Conservation (phyloP, 2,797 vertebrate genomes). For the Echeneis naucrates region DNA sequence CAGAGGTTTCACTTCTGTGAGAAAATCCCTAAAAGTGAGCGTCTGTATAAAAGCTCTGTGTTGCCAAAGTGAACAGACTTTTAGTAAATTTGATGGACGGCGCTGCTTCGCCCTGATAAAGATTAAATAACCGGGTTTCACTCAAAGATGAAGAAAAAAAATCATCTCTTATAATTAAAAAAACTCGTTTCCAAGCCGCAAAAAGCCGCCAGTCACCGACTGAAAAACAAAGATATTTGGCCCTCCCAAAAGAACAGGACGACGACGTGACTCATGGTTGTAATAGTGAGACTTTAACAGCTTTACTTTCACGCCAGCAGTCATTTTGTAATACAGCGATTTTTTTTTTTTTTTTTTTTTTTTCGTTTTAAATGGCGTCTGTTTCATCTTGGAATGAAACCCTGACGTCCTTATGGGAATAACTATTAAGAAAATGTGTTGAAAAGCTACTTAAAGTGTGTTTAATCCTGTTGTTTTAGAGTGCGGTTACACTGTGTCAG, state of each 20-base stretch:
- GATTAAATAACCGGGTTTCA: slow-evolving; percentile 39
- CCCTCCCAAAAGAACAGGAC: slow-evolving; percentile 51
- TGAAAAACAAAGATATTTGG: slow-evolving; percentile 59
- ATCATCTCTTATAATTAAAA: slow-evolving; percentile 49
- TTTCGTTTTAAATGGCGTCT: slow-evolving; percentile 18
- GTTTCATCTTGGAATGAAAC: slow-evolving; percentile 50
- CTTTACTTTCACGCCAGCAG: slow-evolving; percentile 57
- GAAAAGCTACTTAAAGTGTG: slow-evolving; percentile 54
- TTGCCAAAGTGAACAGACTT: slow-evolving; percentile 69
- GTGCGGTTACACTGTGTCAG: slow-evolving; percentile 29
- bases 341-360: slow-evolving; percentile 38
- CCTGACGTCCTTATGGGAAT: slow-evolving; percentile 41
- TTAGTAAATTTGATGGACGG: slow-evolving; percentile 48
- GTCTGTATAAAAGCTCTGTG: neutral
- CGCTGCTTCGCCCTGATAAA: slow-evolving; percentile 43
- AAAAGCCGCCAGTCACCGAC: slow-evolving; percentile 54
- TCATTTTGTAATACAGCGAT: slow-evolving; percentile 56
- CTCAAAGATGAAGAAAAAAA: slow-evolving; percentile 30
- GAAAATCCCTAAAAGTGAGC: slow-evolving; percentile 40
- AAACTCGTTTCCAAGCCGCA: slow-evolving; percentile 54
- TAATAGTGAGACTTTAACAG: slow-evolving; percentile 57
- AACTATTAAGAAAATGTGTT: slow-evolving; percentile 48
- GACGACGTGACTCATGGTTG: slow-evolving; percentile 71
- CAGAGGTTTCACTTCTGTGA: slow-evolving; percentile 41
- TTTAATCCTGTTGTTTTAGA: slow-evolving; percentile 43